Base-by-base conservation (phyloP, 2,888 invertebrate species). In the Drosophila melanosoma region DNA sequence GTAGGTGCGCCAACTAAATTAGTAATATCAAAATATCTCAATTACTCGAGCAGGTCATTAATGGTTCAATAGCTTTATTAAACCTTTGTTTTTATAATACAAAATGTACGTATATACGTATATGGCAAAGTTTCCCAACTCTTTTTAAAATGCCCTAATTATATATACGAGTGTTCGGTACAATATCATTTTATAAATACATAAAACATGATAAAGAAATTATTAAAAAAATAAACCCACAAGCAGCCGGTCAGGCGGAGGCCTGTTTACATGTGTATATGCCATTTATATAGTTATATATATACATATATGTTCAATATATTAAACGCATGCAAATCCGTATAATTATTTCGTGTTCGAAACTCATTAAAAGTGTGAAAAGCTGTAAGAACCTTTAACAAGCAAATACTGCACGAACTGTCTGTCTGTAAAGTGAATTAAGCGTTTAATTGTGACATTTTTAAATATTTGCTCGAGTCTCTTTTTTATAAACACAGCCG, bases 321-420 rank as follows among this genome's bases (percentile, higher is more conserved):
- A 33, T 59, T 40, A 17, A 33, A 10, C 35, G 23, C 38, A 38
- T 51, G 60, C 33, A 52, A 53, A 53, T 17, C 10, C 17, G 35
- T 53, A 61, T 66, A 61, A 54, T 36, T 17, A 52, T 38, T 59
- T 66, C 32, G 71, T 75, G 42, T 71, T 56, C 69, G 42, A 63
- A 67, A 66, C 69, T 79, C 70, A 74, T 87, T 84, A 62, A 75
- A 79, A 74, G 89, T 85, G 89, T 75, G 75, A 87, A 85, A 87
- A 63, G 51, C 79, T 56, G 69, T 73, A 86, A 79, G 81, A 81
- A 54, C 52, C 70, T 79, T 87, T 74, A 66, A 65, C 75, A 65
- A 20, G 67, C 23, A 71, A 78, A 71, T 76, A 38, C 38, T 33
- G 49, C 11, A 12, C 42, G 26, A 38, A 54, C 48, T 61, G 66